Conservation (phyloP, 2,888 invertebrate genomes). For the Gari tellinella region DNA sequence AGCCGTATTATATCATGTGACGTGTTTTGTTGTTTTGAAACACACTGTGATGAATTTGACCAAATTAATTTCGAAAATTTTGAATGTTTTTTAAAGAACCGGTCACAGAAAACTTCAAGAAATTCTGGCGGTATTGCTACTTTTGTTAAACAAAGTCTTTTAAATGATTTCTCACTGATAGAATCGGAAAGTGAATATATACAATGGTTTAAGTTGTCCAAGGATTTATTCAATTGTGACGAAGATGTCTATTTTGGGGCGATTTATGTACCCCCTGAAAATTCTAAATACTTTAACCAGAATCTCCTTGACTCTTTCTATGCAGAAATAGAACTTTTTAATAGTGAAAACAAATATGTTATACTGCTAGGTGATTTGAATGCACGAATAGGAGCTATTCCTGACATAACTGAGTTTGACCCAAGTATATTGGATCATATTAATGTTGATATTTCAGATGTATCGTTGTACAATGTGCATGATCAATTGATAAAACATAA, state of each 20-base stretch:
- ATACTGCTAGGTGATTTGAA: slow-evolving; percentile 13
- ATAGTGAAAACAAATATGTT: neutral
- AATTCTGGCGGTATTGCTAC: slow-evolving; percentile 5
- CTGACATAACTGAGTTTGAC: slow-evolving; percentile 7
- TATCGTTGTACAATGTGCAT: neutral
- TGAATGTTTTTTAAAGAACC: neutral
- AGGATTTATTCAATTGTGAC: neutral
- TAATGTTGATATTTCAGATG: neutral
- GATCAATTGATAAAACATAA: slow-evolving; percentile 2
- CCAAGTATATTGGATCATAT: neutral
- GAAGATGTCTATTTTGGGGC: slow-evolving; percentile 4
- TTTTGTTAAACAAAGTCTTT: slow-evolving; percentile 1
- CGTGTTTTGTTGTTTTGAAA: too few relatives aligned
- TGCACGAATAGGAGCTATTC: slow-evolving; percentile 3
- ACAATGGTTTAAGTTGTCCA: slow-evolving; percentile 4
- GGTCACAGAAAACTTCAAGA: neutral
- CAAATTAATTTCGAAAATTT: too few relatives aligned
- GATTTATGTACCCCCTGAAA: slow-evolving; percentile 17
- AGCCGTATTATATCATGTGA: too few relatives aligned
- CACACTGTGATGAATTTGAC: too few relatives aligned
- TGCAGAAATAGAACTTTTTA: neutral
- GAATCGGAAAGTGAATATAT: slow-evolving; percentile 2
- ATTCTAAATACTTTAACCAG: slow-evolving; percentile 13
- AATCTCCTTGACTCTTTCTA: neutral
- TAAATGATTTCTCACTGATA: neutral